Conservation (phyloP, 2,888 invertebrate genomes). For the Junonia oenone region DNA sequence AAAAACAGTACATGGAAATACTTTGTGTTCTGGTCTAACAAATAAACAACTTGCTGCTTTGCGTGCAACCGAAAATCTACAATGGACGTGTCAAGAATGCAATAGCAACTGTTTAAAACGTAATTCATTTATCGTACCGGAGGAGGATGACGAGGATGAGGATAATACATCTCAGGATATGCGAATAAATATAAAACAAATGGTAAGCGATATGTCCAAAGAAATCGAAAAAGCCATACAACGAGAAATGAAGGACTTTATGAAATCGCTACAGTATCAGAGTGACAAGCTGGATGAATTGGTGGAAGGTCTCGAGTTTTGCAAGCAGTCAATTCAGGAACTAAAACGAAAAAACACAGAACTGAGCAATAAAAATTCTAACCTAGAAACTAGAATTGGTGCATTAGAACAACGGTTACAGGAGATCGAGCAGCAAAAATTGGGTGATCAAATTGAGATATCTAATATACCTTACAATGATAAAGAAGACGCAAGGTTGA, state of each 20-base stretch:
- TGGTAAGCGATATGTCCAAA: neutral
- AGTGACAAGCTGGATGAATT: slow-evolving; percentile 6
- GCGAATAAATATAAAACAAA: slow-evolving; percentile 6
- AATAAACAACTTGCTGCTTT: slow-evolving; percentile 7
- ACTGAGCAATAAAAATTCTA: slow-evolving; percentile 1
- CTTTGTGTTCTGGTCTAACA: neutral
- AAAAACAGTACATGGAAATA: neutral
- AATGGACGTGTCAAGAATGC: slow-evolving; percentile 8
- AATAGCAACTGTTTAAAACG: neutral
- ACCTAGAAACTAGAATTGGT: neutral
- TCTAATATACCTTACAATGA: neutral
- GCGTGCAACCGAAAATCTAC: neutral
- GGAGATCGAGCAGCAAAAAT: neutral
- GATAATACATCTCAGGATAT: slow-evolving; percentile 1
- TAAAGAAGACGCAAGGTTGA: neutral
- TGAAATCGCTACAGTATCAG: slow-evolving; percentile 5
- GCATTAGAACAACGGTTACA: slow-evolving; percentile 4
- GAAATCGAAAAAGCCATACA: neutral
- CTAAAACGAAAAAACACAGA: slow-evolving; percentile 5
- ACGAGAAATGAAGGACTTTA: slow-evolving; percentile 8
- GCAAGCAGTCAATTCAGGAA: neutral
- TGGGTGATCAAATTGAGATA: neutral
- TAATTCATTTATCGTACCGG: slow-evolving; percentile 1
- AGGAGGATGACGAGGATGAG: neutral
- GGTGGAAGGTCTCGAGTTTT: neutral